Percentiles rank a stretch among this genome's conserved stretches.
Evolutionary conservation across 2,113 vertebrate genomes (phyloP).

Genomic region (Alligator sinensis): DNA sequence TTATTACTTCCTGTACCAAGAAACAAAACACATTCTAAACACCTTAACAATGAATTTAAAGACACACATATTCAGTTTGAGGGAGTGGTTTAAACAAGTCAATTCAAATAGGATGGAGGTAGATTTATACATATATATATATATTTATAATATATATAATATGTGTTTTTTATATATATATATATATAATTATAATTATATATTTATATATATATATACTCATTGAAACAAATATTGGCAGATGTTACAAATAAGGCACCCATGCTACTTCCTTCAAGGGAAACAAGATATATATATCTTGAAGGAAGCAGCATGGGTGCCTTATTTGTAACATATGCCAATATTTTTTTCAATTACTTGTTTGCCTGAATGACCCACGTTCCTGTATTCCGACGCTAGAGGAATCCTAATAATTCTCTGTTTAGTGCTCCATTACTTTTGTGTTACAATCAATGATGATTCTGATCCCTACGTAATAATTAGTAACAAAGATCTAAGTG

Average conservation of each 20-base stretch:
- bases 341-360: constrained; percentile 35
- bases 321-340: neutral
- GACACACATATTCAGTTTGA: neutral
- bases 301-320: neutral
- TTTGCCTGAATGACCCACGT: constrained; percentile 37
- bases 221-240: too few species aligned
- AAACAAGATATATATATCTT: neutral
- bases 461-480: constrained; percentile 5
- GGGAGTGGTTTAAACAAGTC: constrained; percentile 22
- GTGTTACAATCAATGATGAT: neutral
- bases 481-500: neutral
- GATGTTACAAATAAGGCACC: too few species aligned
- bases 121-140: constrained; percentile 1
- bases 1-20: constrained; percentile 68
- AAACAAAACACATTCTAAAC: constrained; percentile 35
- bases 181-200: too few species aligned
- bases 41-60: constrained; percentile 44
- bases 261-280: too few species aligned
- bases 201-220: too few species aligned
- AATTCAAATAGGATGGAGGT: neutral
- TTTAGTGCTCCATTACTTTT: neutral
- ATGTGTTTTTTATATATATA: too few species aligned
- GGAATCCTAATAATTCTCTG: neutral
- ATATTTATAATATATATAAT: constrained; percentile 14
- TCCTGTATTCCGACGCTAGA: constrained; percentile 3